Evolutionary conservation across 1,140 invertebrate species (phyloP).

Genomic region (Samia ricini): DNA sequence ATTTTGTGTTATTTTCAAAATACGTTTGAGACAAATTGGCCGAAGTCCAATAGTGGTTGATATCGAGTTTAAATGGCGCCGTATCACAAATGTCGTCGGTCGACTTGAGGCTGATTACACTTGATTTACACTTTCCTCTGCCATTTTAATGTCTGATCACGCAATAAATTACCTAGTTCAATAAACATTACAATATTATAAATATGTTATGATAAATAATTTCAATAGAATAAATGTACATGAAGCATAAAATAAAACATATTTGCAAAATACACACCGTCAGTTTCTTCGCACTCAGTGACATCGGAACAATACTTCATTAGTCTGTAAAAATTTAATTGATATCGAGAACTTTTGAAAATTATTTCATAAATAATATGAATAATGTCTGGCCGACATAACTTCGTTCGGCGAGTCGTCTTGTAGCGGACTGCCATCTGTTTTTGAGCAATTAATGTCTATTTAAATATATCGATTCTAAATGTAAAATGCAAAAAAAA

Average conservation of each 20-base stretch:
- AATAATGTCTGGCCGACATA: too few relatives aligned
- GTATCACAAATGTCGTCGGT: slow-evolving; percentile 45
- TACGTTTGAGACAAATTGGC: slow-evolving; percentile 57
- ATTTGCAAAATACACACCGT: too few relatives aligned
- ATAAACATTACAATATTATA: background rate
- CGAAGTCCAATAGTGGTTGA: slow-evolving; percentile 39
- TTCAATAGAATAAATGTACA: background rate
- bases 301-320: too few relatives aligned
- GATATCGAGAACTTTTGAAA: too few relatives aligned
- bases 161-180: background rate
- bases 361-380: too few relatives aligned
- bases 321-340: too few relatives aligned
- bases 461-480: too few relatives aligned
- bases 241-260: background rate
- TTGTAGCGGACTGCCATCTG: too few relatives aligned
- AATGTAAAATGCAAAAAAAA: too few relatives aligned
- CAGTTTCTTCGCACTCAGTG: too few relatives aligned
- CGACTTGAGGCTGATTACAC: slow-evolving; percentile 41
- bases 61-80: slow-evolving; percentile 49
- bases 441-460: too few relatives aligned
- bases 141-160: slow-evolving; percentile 18
- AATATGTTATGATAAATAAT: background rate
- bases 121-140: slow-evolving; percentile 47
- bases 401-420: too few relatives aligned
- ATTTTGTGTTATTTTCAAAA: slow-evolving; percentile 29